Evolutionary conservation across 2,888 invertebrate species (phyloP), one percentile per base, ranked within the genome.

Genomic region (Yponomeuta cagnagella): DNA sequence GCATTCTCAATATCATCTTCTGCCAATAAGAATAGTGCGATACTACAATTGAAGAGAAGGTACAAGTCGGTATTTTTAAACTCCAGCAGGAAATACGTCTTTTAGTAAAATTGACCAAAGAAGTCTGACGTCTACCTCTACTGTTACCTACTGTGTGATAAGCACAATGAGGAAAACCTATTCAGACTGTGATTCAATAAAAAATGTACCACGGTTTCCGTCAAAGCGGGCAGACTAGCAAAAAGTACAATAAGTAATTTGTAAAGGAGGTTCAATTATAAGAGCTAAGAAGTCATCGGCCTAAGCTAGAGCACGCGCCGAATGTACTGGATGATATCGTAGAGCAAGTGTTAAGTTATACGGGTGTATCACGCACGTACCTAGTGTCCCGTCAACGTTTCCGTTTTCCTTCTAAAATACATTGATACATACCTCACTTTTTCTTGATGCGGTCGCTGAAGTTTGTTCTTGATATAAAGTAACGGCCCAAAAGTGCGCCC

Each of bases 81-180:
- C 52, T 58, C 15, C 12, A 15, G 52, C 15, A 58, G 52, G 15
- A 3, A 58, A 58, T 0, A 58, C 5, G 2, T 58, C 33, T 58
- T 58, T 58, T 58, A 3, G 43, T 43, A 43, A 5, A 43, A 43
- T 43, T 89, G 89, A 88, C 15, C 15, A 15, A 58, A 0, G 52
- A 58, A 15, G 12, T 12, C 15, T 82, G 84, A 81, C 82, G 81
- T 80, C 79, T 83, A 78, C 77, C 79, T 79, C 76, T 88, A 86
- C 85, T 88, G 87, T 87, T 85, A 84, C 87, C 81, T 10, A 65
- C 30, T 65, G 4, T 30, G 4, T 65, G 4, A 65, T 30, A 65
- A 65, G 33, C 30, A 12, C 23, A 68, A 48, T 43, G 23, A 48
- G 68, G 37, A 65, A 65, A 65, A 65, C 30, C 65, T 65, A 65